Evolutionary conservation across 2,113 vertebrate species (phyloP), one percentile per base, ranked within the genome.

Genomic region (Peromyscus maniculatus): DNA sequence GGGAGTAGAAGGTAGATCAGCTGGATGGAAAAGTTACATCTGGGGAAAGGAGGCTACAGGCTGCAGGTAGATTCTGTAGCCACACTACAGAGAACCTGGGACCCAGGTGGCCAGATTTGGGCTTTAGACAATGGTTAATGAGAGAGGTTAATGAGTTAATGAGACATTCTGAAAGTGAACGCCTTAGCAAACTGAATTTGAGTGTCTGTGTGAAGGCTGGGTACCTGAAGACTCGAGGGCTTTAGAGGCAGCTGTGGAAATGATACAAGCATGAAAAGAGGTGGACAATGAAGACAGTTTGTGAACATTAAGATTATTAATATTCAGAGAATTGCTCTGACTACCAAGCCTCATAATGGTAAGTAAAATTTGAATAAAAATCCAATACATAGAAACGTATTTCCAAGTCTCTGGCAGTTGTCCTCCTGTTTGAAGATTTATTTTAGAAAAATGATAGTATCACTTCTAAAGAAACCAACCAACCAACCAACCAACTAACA

Each of bases 321-420:
- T 94, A 66, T 69, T 91, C 24, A 19, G 75, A 88, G 74, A 86
- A 89, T 43, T 21, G 21, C 57, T 72, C 77, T 49, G 62, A 93
- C 13, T 83, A n/a, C 83, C 52, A 33, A 82, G 83, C 7, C 10
- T 71, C 89, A 28, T 43, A 55, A 52, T 78, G 43, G 82, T 64
- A 89, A 69, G 49, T 19, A 66, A 71, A 78, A 86, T 57, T 78
- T 93, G 93, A 94, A 62, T 79, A 69, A 93, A 93, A 96, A 93
- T 57, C 36, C 12, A 87, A 69, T 49, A 36, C 4, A 89, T 15
- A 69, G 66, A 96, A 90, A 89, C 36, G 1, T 78, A 46, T 86
- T 91, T 94, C 78, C 39, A 94, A 46, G 26, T 21, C 52, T 88
- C 82, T 89, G 91, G 13, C 57, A 59, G 80, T 36, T 86, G 9